Evolutionary conservation across 2,888 invertebrate species (phyloP), one percentile per base, ranked within the genome.

Genomic region (Papilio gigon): DNA sequence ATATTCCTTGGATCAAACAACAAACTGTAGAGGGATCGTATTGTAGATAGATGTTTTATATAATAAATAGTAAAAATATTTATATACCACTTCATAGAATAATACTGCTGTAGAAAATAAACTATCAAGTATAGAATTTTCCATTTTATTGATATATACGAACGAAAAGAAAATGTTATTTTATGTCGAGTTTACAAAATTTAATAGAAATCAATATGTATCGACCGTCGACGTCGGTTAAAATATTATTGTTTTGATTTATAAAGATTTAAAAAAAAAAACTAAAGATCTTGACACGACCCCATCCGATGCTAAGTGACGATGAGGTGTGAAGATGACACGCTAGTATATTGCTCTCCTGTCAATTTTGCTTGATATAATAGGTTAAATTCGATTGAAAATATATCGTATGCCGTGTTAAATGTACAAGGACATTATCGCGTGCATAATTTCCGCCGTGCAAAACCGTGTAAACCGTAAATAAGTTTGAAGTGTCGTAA

Each of bases 1-100:
- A 92, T 76, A 75, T 90, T 42, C 74, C 81, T 5, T 94, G 94
- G 94, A 93, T 94, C 50, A 84, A 84, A 73, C 76, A 87, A 70
- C 81, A 91, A 72, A 89, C 89, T 20, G 65, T 74, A 69, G 84
- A 84, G 20, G 92, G 90, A 65, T 76, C 73, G 27, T 92, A 86
- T 77, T 93, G 93, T 78, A 71, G 89, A 90, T 75, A 80, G 60
- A 47, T 68, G 20, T 64, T 64, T 56, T 64, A 17, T 33, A 53
- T n/a, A 53, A 37, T n/a, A 64, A 37, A 27, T 20, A 37, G 11
- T 40, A 42, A 17, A 47, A 0, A 5, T 9, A 64, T 20, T 20
- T 37, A 22, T 8, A 17, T 20, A 20, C 20, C 20, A 20, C 35
- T 22, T 64, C 14, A 9, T 40, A 58, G 25, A 56, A 56, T 17